phyloP scores from a whole-genome alignment of 37 sponge, comb jelly and placozoan species.

The Ianthella basta region DNA sequence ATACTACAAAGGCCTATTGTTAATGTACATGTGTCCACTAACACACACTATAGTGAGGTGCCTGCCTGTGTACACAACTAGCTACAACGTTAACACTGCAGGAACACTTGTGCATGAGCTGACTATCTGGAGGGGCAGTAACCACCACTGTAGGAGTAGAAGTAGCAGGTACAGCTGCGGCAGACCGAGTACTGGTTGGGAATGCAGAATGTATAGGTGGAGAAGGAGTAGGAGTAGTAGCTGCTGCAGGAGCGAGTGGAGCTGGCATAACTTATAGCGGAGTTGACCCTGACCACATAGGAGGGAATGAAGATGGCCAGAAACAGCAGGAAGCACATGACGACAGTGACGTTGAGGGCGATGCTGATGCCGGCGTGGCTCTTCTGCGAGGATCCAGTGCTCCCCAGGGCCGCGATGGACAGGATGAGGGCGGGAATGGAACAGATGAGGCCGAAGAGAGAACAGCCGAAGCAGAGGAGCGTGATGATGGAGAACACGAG shows the following conservation, averaged over 20 bases:
- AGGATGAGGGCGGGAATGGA: slow-evolving; percentile 1
- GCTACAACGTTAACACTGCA: too few relatives aligned
- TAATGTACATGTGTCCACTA: too few relatives aligned
- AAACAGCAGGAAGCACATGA: neutral
- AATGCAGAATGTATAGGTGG: too few relatives aligned
- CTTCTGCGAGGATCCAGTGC: neutral
- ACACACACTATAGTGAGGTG: too few relatives aligned
- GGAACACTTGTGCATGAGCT: too few relatives aligned
- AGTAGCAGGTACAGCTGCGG: neutral
- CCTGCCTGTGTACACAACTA: too few relatives aligned
- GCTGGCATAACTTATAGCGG: neutral
- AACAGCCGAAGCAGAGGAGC: neutral
- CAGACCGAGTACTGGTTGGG: too few relatives aligned
- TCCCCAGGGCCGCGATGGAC: neutral
- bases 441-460: neutral
- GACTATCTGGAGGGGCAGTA: neutral
- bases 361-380: neutral
- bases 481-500: neutral
- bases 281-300: too few relatives aligned
- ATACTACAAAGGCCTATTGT: too few relatives aligned
- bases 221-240: too few relatives aligned
- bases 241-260: too few relatives aligned
- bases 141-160: neutral
- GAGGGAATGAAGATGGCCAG: neutral
- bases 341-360: neutral